A percentile compares a stretch with the other conserved stretches of the same genome.
phyloP scores from a whole-genome alignment of 2,113 vertebrate genomes.

The Petaurus breviceps region DNA sequence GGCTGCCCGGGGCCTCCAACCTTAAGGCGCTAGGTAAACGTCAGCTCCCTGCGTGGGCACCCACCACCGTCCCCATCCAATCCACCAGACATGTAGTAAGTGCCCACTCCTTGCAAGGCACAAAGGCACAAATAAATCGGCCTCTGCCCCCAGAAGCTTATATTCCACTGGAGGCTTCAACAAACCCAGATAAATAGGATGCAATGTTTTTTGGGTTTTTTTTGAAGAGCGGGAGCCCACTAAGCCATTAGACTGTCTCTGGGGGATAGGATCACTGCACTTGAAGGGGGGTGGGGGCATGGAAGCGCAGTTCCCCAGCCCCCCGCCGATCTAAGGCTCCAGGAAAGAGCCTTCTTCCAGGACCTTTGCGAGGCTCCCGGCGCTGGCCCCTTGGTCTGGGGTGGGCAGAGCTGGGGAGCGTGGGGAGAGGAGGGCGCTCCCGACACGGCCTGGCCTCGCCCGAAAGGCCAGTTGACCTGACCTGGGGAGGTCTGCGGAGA shows the following conservation, averaged over 20 bases:
- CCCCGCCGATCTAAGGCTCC: no score
- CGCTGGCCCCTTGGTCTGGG: background rate
- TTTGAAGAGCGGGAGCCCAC: background rate
- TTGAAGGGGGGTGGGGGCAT: background rate
- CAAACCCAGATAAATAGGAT: no score
- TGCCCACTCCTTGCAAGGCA: no score
- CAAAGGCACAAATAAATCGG: background rate
- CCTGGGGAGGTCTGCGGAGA: background rate
- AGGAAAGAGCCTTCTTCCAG: no score
- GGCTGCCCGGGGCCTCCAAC: background rate
- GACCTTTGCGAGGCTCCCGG: background rate
- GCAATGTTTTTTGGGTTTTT: no score
- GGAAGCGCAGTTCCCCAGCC: background rate
- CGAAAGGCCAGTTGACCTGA: background rate
- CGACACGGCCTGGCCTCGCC: slow-evolving; percentile 11
- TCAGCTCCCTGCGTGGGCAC: background rate
- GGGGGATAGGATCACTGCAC: no score
- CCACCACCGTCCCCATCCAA: background rate
- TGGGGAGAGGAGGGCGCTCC: background rate
- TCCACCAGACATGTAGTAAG: background rate
- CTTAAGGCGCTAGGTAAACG: background rate
- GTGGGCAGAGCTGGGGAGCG: background rate
- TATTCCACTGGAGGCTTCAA: background rate
- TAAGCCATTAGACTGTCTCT: no score
- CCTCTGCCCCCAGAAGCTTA: background rate